These are phyloP conservation scores for Bombus difficillimus DNA, from an alignment of 1,140 invertebrate species.

Conservation along the genomic window DNA sequence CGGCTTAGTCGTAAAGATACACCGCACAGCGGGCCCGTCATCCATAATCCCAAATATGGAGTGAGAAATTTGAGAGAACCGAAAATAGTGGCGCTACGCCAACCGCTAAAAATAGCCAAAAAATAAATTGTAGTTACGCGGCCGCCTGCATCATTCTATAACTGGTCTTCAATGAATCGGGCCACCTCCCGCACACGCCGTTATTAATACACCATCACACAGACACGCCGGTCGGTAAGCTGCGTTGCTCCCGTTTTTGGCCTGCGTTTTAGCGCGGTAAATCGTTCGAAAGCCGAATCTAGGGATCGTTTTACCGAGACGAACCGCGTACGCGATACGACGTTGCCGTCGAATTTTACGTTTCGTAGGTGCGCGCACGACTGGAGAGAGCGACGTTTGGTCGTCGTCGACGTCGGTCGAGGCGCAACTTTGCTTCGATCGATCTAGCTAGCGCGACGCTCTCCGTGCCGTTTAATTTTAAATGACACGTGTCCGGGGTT, in stretches of 20 bases:
- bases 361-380: neutral
- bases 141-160: slow-evolving; percentile 70
- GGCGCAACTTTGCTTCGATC: neutral
- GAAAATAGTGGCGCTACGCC: slow-evolving; percentile 80
- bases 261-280: neutral
- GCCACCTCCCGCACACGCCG: slow-evolving; percentile 58
- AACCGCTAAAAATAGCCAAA: slow-evolving; percentile 80
- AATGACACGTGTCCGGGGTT: slow-evolving; percentile 28
- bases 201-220: slow-evolving; percentile 62
- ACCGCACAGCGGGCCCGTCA: slow-evolving; percentile 56
- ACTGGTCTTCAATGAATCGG: slow-evolving; percentile 71
- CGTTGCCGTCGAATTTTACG: neutral
- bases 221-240: slow-evolving; percentile 25
- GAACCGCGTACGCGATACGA: too few relatives aligned
- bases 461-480: slow-evolving; percentile 26
- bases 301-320: neutral
- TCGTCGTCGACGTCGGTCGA: too few relatives aligned
- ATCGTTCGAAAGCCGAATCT: neutral
- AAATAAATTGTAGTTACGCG: slow-evolving; percentile 79
- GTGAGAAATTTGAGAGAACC: slow-evolving; percentile 82
- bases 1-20: slow-evolving; percentile 59
- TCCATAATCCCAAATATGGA: slow-evolving; percentile 81
- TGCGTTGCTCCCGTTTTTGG: slow-evolving; percentile 40
- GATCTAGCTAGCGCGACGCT: neutral
- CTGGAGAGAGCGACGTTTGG: too few relatives aligned